Evolutionary conservation across 2,888 invertebrate genomes (phyloP).

Genomic region (Aleiodes leptofemur): DNA sequence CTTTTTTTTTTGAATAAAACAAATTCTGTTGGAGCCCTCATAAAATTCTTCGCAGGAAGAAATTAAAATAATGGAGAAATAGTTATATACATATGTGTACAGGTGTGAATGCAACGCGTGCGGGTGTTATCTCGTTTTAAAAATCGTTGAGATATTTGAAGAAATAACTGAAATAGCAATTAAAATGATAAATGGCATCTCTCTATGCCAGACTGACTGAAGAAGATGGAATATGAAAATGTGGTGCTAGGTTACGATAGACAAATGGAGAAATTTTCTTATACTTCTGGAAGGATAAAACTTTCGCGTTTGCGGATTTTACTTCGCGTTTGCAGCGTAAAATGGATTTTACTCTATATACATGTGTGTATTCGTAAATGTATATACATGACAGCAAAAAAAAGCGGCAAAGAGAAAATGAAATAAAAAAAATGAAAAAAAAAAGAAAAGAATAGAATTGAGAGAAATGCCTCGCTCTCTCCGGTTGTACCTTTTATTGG

Average conservation of each 20-base stretch:
- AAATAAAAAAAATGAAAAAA: constrained; percentile 7
- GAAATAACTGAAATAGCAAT: constrained; percentile 30
- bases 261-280: constrained; percentile 11
- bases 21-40: not conserved
- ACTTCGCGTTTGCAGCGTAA: constrained; percentile 48
- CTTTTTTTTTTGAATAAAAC: no score
- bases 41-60: not conserved
- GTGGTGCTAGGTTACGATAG: not conserved
- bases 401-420: not conserved
- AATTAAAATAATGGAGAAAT: not conserved
- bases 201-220: not conserved
- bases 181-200: constrained; percentile 39
- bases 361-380: constrained; percentile 7
- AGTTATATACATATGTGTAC: not conserved
- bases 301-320: constrained; percentile 45
- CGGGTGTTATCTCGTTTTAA: constrained; percentile 20
- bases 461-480: constrained; percentile 46
- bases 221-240: not conserved
- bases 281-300: constrained; percentile 42
- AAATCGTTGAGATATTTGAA: constrained; percentile 19
- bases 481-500: constrained; percentile 68
- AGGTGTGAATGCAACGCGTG: constrained; percentile 13
- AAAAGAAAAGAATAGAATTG: constrained; percentile 11
- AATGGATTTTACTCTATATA: constrained; percentile 52
- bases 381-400: constrained; percentile 15